Base-by-base conservation (phyloP, 2,113 vertebrate species). In the Buteo buteo region DNA sequence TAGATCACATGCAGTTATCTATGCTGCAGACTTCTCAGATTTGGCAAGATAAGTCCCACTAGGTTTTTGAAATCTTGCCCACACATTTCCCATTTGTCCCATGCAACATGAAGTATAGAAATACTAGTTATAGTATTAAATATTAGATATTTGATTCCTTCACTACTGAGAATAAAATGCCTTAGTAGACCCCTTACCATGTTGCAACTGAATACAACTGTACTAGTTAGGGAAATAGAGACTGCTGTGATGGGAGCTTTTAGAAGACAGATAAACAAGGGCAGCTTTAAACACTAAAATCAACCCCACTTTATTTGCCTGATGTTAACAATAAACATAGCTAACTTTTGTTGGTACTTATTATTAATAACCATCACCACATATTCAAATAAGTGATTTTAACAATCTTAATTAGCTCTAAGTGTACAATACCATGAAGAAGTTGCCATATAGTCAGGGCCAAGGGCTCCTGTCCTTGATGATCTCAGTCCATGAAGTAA, bases 361-460 rank as follows among this genome's bases (percentile, higher is more conserved):
- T 10, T 49, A 4, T 20, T 34, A 80, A 71, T 58, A 45, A 9
- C 12, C 17, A 83, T 10, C 29, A 28, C 13, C 11, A 22, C 16
- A 10, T 3, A 72, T 42, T 55, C 55, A 77, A 38, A 26, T 2
- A 19, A 20, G 10, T 70, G 29, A 50, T 38, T 85, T 85, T 57
- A 74, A 42, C 11, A 50, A 8, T 19, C 5, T 50, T 50, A 28
- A 42, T 36, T 28, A 50, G 9, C 16, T 73, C 6, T 38, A 9
- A 65, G 7, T 6, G 15, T 31, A 20, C 58, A 42, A 5, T 18
- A 42, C 29, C 20, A 16, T 5, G 18, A 45, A 67, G 32, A 38
- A 8, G 20, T 6, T 34, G 12, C 2, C 19, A 8, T 9, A 5
- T 0, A 45, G 11, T 17, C 40, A 74, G 42, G 21, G 22, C 20